phyloP scores from a whole-genome alignment of 2,888 invertebrate genomes.

The Polylopha cassiicola region DNA sequence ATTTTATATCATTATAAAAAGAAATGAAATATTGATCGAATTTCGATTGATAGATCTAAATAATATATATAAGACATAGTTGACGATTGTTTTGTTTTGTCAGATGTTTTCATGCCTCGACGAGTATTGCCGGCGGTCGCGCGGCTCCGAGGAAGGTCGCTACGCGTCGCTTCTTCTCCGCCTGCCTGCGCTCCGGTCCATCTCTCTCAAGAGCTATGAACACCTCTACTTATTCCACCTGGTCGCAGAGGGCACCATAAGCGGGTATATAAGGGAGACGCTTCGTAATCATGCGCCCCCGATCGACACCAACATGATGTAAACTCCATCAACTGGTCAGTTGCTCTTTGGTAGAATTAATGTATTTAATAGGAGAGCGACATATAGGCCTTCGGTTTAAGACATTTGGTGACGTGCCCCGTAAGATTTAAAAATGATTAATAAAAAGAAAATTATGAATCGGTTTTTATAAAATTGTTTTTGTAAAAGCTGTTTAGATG shows the following conservation, averaged over 20 bases:
- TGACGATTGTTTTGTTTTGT: neutral
- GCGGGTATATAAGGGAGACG: slow-evolving; percentile 89
- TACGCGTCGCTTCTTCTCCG: slow-evolving; percentile 96
- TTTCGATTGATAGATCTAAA: no score
- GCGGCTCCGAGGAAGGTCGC: slow-evolving; percentile 94
- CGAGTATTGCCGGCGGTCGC: slow-evolving; percentile 92
- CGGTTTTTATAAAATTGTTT: slow-evolving; percentile 3
- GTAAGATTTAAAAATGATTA: no score
- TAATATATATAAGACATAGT: no score
- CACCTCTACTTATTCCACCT: slow-evolving; percentile 96
- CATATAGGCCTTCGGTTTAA: no score
- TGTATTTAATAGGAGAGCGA: no score
- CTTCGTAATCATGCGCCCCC: slow-evolving; percentile 80
- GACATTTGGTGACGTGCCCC: no score
- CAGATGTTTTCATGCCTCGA: slow-evolving; percentile 93
- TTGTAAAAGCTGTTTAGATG: slow-evolving; percentile 2
- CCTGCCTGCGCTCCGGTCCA: slow-evolving; percentile 91
- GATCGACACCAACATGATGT: slow-evolving; percentile 54
- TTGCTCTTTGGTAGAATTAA: no score
- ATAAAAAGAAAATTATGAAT: no score
- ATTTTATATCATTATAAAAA: no score
- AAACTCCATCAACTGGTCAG: no score
- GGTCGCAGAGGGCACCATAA: slow-evolving; percentile 90
- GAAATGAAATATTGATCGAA: no score
- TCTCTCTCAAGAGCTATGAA: slow-evolving; percentile 95